These are phyloP conservation scores for Empis livida DNA, from an alignment of 2,888 invertebrate species.

Conservation along the genomic window DNA sequence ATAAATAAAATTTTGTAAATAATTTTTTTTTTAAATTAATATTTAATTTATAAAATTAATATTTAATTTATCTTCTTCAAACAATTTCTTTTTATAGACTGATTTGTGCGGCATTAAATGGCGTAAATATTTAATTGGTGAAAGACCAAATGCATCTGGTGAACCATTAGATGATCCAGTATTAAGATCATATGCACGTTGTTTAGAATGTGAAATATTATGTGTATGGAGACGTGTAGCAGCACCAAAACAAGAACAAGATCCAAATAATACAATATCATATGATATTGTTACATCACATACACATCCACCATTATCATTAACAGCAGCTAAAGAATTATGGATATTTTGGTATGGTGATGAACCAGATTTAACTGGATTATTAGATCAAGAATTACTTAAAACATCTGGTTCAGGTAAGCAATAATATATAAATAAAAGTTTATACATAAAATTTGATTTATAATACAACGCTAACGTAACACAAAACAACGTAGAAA, in stretches of 20 bases:
- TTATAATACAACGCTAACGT: too few relatives aligned
- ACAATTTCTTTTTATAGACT: slow-evolving; percentile 55
- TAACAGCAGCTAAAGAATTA: slow-evolving; percentile 86
- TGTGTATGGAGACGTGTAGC: slow-evolving; percentile 95
- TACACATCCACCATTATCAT: slow-evolving; percentile 62
- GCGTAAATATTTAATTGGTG: slow-evolving; percentile 82
- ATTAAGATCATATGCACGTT: slow-evolving; percentile 78
- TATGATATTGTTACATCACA: slow-evolving; percentile 37
- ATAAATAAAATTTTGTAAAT: too few relatives aligned
- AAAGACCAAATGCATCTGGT: slow-evolving; percentile 39
- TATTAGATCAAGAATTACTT: slow-evolving; percentile 76
- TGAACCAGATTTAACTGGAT: slow-evolving; percentile 76
- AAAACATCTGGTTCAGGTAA: slow-evolving; percentile 62
- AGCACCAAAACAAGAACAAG: slow-evolving; percentile 41
- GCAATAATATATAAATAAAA: too few relatives aligned
- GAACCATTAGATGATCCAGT: slow-evolving; percentile 83
- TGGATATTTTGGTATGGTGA: slow-evolving; percentile 99
- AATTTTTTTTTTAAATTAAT: too few relatives aligned
- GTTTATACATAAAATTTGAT: too few relatives aligned
- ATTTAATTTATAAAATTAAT: too few relatives aligned
- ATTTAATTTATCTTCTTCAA: too few relatives aligned
- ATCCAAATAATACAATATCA: slow-evolving; percentile 38
- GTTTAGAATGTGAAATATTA: slow-evolving; percentile 86
- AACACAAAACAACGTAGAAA: too few relatives aligned
- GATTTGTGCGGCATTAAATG: slow-evolving; percentile 99